phyloP scores from a whole-genome alignment of 2,888 invertebrate genomes.

The Oligia fasciuncula region DNA sequence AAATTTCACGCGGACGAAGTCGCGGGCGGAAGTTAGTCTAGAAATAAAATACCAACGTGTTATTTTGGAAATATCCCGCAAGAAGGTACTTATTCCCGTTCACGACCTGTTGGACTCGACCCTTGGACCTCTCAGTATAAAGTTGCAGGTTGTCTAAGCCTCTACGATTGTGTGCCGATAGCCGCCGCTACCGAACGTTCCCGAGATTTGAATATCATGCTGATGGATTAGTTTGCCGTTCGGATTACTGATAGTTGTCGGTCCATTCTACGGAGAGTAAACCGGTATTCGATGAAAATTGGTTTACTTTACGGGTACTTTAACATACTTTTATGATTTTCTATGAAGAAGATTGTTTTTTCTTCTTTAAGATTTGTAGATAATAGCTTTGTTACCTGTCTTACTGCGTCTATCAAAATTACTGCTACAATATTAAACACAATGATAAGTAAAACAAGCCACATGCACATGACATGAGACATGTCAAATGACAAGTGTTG shows the following conservation, averaged over 20 bases:
- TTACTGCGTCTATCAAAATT: background rate
- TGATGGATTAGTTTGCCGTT: constrained; percentile 66
- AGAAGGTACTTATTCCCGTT: background rate
- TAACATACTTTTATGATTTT: constrained; percentile 6
- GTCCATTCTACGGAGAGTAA: constrained; percentile 23
- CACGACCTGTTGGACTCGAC: constrained; percentile 49
- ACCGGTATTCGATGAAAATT: constrained; percentile 34
- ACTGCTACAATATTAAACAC: background rate
- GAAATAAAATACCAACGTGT: background rate
- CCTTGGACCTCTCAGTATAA: constrained; percentile 40
- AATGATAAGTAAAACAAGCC: background rate
- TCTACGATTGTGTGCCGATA: constrained; percentile 46
- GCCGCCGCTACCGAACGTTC: constrained; percentile 23
- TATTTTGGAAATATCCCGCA: background rate
- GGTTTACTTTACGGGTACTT: constrained; percentile 25
- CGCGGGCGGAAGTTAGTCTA: no score
- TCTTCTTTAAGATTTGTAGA: background rate
- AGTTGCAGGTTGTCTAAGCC: constrained; percentile 53
- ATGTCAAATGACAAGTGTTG: no score
- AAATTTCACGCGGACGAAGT: no score
- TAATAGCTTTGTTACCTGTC: background rate
- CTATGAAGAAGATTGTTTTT: background rate
- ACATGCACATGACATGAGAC: no score
- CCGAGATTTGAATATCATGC: constrained; percentile 60
- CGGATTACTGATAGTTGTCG: constrained; percentile 54